Evolutionary conservation across 2,888 invertebrate genomes (phyloP).

Genomic region (Drosophila quinaria): DNA sequence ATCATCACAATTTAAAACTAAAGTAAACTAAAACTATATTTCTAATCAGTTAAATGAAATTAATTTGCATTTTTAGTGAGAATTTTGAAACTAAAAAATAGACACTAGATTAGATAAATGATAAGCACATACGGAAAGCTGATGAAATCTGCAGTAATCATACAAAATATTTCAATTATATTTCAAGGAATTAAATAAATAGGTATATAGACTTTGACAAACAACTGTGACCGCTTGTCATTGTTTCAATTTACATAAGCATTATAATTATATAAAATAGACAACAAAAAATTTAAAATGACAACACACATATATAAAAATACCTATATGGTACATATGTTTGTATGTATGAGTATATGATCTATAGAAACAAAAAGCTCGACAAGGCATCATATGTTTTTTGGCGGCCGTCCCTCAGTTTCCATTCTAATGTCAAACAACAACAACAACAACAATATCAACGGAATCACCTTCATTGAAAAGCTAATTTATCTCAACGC

Average conservation of each 20-base stretch:
- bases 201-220: conserved; percentile 4
- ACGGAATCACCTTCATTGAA: conserved; percentile 65
- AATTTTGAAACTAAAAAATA: neutral
- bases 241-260: conserved; percentile 16
- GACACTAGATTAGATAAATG: conserved; percentile 20
- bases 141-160: neutral
- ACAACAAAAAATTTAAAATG: conserved; percentile 30
- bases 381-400: conserved; percentile 34
- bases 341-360: conserved; percentile 20
- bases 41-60: conserved; percentile 13
- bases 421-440: conserved; percentile 42
- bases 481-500: conserved; percentile 54
- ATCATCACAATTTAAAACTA: neutral
- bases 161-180: neutral
- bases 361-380: conserved; percentile 43
- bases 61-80: conserved; percentile 10
- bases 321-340: no score
- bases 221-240: conserved; percentile 19
- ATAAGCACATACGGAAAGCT: neutral
- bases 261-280: conserved; percentile 19
- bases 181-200: conserved; percentile 6
- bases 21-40: neutral
- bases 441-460: conserved; percentile 17
- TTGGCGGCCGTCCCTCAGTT: conserved; percentile 41
- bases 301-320: conserved; percentile 23